Base-by-base conservation (phyloP, 2,888 invertebrate genomes). In the Plagodis pulveraria region DNA sequence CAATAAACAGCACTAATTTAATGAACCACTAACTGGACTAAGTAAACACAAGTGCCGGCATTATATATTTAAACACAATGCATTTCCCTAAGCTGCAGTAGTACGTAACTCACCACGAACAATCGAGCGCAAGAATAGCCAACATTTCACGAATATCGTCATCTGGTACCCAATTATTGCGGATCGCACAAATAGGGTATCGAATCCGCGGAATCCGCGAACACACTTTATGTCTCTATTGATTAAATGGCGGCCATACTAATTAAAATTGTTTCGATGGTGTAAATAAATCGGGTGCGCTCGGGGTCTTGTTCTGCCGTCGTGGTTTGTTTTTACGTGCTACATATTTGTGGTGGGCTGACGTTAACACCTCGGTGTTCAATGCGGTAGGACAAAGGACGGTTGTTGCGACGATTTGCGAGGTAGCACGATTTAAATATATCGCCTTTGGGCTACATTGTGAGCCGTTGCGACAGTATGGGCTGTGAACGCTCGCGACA, bases 201-300 rank as follows among this genome's bases (percentile, higher is more conserved):
- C 78, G 72, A 71, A 74, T 67, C 65, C 54, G 22, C 10, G 72
- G 84, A 81, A 86, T 83, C 71, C 74, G 54, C 63, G 65, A 53
- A 70, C 75, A 71, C 70, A 69, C 67, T 80, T 84, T 85, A 86
- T 86, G 84, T 86, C 87, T 87, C 80, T 86, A 87, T 87, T 85
- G 84, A 86, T 87, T 84, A 83, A 80, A 83, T 74, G 69, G 72
- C 71, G 67, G 68, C 73, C 69, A 75, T 76, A 78, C 87, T 87
- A 87, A 87, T 87, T 87, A 87, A 87, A 87, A 87, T 87, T 86
- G 84, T 82, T 87, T 71, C 71, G 74, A 70, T 68, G 71, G 72
- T 77, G 78, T 80, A 74, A 81, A 87, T 87, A 87, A 87, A 87
- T 83, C 80, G 72, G 75, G 59, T 66, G 65, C 58, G 67, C 71